Evolutionary conservation across 2,888 invertebrate genomes (phyloP), one percentile per base, ranked within the genome.

Genomic region (Pyrochroa serraticornis): DNA sequence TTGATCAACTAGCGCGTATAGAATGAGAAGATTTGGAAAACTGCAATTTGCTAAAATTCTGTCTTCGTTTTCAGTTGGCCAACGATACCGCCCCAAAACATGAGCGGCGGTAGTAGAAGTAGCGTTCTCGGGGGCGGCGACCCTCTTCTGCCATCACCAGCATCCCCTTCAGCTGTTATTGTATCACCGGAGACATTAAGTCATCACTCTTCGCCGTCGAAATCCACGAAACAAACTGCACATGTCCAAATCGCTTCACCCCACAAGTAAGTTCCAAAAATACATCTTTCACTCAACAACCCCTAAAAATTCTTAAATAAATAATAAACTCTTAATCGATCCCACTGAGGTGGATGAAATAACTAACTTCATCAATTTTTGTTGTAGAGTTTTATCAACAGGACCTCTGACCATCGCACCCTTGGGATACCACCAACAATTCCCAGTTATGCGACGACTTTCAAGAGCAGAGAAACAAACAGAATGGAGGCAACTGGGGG

Each of bases 161-260:
- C 90, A 30, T 88, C 90, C 13, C 86, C 89, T 42, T 86, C 86
- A 57, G 89, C 90, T 57, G 87, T 89, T 52, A 84, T 91, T 70
- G 89, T 90, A 65, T 89, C 91, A 30, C 89, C 91, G 37, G 87
- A 87, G 79, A 89, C 89, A 67, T 84, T 89, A 62, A 84, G 89
- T 72, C 85, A 86, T 76, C 88, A 88, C 72, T 87, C 87, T 71
- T 82, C 84, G 44, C 90, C 90, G 14, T 83, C 69, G 8, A 64
- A 64, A 54, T 60, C 54, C 46, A 42, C 55, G 37, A 60, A 57
- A 57, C 60, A 38, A n/a, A 38, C 59, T 22, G 45, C 60, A 38
- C 61, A 62, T 14, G 65, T 66, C 41, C 66, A 66, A 45, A 66
- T 66, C 9, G 53, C 62, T 3, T 46, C 60, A 30, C 54, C 63